Percentiles rank a stretch among this genome's conserved stretches.
These are phyloP conservation scores for Hemicrepidius hirtus DNA, from an alignment of 2,888 invertebrate genomes.

Conservation along the genomic window DNA sequence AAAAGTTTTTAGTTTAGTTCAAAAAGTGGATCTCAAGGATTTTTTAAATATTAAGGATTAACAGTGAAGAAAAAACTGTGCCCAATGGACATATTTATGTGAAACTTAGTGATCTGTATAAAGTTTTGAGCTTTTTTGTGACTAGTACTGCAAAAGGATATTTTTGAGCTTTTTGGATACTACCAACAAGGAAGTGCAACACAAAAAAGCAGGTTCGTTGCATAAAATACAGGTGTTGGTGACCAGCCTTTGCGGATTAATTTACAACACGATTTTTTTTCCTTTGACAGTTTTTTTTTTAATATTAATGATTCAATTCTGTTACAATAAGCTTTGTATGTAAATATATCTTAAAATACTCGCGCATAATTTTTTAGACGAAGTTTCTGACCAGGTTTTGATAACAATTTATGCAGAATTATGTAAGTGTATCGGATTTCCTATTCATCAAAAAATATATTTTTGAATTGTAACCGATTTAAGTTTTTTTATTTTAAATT, in stretches of 20 bases:
- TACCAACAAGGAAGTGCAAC: background rate
- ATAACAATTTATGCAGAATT: conserved; percentile 26
- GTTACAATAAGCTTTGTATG: conserved; percentile 32
- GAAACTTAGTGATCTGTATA: conserved; percentile 1
- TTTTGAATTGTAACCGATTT: no score
- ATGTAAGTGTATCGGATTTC: conserved; percentile 19
- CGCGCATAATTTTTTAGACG: conserved; percentile 3
- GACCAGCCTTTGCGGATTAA: background rate
- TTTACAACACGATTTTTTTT: no score
- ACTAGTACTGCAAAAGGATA: conserved; percentile 25
- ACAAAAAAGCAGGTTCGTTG: conserved; percentile 19
- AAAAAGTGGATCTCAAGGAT: conserved; percentile 25
- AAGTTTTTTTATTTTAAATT: no score
- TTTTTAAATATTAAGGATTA: background rate
- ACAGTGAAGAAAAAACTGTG: background rate
- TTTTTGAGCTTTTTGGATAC: conserved; percentile 23
- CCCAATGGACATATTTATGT: background rate
- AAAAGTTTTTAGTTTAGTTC: background rate
- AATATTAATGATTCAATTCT: background rate
- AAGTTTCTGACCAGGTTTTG: background rate
- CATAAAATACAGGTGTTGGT: conserved; percentile 11
- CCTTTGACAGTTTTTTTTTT: no score
- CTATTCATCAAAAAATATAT: conserved; percentile 4
- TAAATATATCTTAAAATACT: conserved; percentile 22
- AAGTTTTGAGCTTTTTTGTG: conserved; percentile 8